Conservation (phyloP, 2,797 vertebrate genomes). For the Sparus aurata region DNA sequence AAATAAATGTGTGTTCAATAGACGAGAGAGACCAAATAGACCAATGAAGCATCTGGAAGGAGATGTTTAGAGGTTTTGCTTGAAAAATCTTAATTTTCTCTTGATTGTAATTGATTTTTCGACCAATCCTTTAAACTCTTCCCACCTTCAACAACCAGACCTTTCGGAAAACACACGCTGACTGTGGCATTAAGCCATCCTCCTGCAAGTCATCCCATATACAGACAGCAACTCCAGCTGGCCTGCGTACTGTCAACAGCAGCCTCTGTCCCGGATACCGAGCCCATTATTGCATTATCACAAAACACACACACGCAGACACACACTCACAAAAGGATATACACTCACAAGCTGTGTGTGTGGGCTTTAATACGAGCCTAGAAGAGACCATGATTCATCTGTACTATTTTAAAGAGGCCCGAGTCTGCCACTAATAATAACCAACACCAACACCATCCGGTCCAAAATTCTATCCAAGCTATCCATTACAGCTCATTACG, state of each 20-base stretch:
- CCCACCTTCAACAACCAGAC: neutral
- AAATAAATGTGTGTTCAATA: neutral
- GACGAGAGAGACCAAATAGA: neutral
- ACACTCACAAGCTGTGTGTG: conserved; percentile 51
- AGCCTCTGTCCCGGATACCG: conserved; percentile 74
- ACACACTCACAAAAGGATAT: conserved; percentile 39
- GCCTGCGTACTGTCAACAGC: conserved; percentile 76
- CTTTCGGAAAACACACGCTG: conserved; percentile 8
- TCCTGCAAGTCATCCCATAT: conserved; percentile 29
- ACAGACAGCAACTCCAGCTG: conserved; percentile 72
- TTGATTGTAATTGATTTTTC: neutral
- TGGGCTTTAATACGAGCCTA: conserved; percentile 67
- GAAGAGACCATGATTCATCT: conserved; percentile 61
- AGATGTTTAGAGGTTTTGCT: neutral
- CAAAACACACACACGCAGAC: conserved; percentile 43
- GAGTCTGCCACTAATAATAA: conserved; percentile 66
- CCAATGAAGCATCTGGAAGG: neutral
- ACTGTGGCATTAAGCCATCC: conserved; percentile 53
- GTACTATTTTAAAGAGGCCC: conserved; percentile 71
- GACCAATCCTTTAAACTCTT: neutral
- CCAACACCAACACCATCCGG: conserved; percentile 53
- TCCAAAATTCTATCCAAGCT: conserved; percentile 34
- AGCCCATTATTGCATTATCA: conserved; percentile 77
- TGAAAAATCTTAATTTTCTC: neutral
- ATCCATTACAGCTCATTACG: conserved; percentile 55